Evolutionary conservation across 2,888 invertebrate genomes (phyloP).

Genomic region (Drosophila stalkeri): DNA sequence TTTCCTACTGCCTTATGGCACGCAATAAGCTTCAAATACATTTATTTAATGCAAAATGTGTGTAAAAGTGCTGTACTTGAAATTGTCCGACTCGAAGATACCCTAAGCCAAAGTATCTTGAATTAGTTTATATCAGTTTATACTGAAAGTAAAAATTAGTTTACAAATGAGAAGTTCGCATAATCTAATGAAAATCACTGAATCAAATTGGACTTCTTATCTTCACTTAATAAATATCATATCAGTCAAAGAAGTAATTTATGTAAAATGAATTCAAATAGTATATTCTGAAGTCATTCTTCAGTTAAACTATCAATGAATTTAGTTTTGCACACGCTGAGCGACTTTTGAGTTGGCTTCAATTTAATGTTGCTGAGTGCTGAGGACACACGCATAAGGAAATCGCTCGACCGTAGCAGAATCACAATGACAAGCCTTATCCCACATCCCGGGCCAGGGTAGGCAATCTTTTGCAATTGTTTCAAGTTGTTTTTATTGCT

Average conservation of each 20-base stretch:
- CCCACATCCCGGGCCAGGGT: slow-evolving; percentile 8
- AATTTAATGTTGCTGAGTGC: neutral
- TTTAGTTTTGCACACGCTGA: neutral
- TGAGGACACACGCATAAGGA: slow-evolving; percentile 33
- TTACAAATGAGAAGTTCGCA: too few relatives aligned
- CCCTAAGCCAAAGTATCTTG: neutral
- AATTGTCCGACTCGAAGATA: neutral
- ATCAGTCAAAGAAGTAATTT: neutral
- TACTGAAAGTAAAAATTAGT: too few relatives aligned
- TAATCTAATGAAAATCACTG: too few relatives aligned
- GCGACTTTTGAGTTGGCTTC: neutral
- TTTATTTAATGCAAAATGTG: slow-evolving; percentile 48
- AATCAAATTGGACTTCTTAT: too few relatives aligned
- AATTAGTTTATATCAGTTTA: neutral
- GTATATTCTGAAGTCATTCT: too few relatives aligned
- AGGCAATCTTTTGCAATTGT: slow-evolving; percentile 61
- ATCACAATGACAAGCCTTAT: slow-evolving; percentile 13
- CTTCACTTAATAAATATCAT: too few relatives aligned
- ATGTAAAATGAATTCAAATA: too few relatives aligned
- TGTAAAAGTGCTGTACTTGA: neutral
- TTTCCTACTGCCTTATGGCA: slow-evolving; percentile 63
- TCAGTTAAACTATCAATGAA: neutral
- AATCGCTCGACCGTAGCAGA: slow-evolving; percentile 33
- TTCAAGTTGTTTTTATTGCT: slow-evolving; percentile 41
- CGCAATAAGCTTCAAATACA: slow-evolving; percentile 45